Base-by-base conservation (phyloP, 92 coral and sea anemone species). In the Muricea muricata region DNA sequence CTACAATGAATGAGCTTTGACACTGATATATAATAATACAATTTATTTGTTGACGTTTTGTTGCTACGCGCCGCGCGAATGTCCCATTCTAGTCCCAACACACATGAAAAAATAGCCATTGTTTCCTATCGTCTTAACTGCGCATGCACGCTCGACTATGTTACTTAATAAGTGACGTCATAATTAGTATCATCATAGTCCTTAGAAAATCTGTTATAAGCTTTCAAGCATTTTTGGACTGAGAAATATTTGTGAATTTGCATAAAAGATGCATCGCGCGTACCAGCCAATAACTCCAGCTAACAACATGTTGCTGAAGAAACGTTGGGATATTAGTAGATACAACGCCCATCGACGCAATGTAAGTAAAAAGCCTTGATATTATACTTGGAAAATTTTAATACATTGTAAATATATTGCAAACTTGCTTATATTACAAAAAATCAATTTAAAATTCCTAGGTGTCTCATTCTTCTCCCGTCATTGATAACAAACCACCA, bases 251-350 rank as follows among this genome's bases (percentile, higher is more conserved):
- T 28, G 2, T 52, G n/a, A 56, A 47, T 21, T 56, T 33, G 72
- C n/a, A 57, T 11, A 55, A 25, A 58, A 57, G 61, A 96, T 96
- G 99, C 99, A 96, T 80, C 90, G 99, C 58, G 98, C 99, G 20
- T 96, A 96, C 75, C 99, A 94, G 73, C 99, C 99, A 12, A 94
- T 96, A 28, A 96, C 99, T 17, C 99, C 99, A 17, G 99, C 99
- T 17, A 96, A 96, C 85, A 96, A 96, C 91, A 96, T 94, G 86
- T 91, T 96, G 26, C 84, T 96, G 82, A 96, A 94, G 87, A 93
- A 96, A 87, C 93, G 97, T 90, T 96, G 99, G 99, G 99, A 96
- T 50, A 92, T 88, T 85, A 96, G 92, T 79, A 86, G 99, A 72
- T 96, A 96, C 37, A 91, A 96, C 45, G 94, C 97, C 4, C 99